Base-by-base conservation (phyloP, 2,113 vertebrate species). In the Corythoichthys haematopterus region DNA sequence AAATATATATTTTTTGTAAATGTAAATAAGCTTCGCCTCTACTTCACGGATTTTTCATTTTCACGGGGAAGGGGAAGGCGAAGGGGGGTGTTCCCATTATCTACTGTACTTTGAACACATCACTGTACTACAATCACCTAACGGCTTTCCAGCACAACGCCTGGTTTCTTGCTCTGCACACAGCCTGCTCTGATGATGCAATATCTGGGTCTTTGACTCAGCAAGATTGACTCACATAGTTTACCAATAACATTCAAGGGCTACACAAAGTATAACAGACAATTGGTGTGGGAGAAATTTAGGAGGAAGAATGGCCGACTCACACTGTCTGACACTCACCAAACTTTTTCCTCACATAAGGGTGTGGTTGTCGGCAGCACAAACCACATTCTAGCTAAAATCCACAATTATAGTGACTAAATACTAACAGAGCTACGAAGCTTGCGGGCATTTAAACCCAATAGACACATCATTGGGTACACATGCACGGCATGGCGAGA, bases 101-200 rank as follows among this genome's bases (percentile, higher is more conserved):
- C 20, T 28, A 28, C 20, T 28, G 20, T 28, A 28, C 20, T 28
- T 28, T 28, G 20, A 28, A 28, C 20, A 28, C 20, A 28, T 28
- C 20, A 28, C 20, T 28, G 20, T 35, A 61, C 43, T 38, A 68
- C 56, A 61, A 63, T 67, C 45, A 8, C 37, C 37, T 43, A 66
- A 77, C 66, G 66, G 65, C 59, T 62, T 74, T 60, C 64, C 61
- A 15, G 43, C 55, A 20, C 50, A 67, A 51, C 68, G 71, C 46
- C 59, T 67, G 55, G 61, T 74, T 65, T 64, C 74, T 43, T 40
- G 59, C 64, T 71, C 57, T 80, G 72, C 77, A 84, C 66, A 50
- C 35, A 76, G 75, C 76, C 74, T 79, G 72, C 74, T 56, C 12
- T 58, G 62, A 84, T 83, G 83, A 88, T 79, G 86, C 84, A 89